Conservation (phyloP, 2,888 invertebrate genomes). For the Athripsodes cinereus region DNA sequence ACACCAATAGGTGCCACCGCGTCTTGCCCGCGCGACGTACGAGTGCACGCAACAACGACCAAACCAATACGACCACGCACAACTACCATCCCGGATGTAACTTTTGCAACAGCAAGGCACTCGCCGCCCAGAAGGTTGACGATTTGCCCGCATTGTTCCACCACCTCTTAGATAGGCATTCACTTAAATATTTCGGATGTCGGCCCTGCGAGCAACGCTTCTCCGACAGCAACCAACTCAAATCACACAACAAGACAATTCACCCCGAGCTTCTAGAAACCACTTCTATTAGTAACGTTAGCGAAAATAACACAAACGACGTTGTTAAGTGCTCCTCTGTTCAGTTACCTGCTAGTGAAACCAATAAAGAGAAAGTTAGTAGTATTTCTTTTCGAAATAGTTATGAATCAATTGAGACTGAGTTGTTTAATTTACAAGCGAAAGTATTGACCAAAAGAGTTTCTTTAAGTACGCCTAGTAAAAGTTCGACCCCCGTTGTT, state of each 20-base stretch:
- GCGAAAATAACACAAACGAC: not conserved
- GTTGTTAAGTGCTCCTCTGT: not conserved
- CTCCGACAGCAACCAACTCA: constrained; percentile 11
- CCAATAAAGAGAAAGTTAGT: not conserved
- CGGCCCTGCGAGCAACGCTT: constrained; percentile 19
- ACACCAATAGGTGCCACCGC: constrained; percentile 41
- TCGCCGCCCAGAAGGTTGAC: constrained; percentile 19
- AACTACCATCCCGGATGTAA: constrained; percentile 26
- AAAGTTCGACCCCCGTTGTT: not conserved
- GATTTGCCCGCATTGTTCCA: constrained; percentile 22
- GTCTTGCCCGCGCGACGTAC: constrained; percentile 36
- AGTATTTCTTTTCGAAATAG: not conserved
- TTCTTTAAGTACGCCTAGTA: constrained; percentile 10
- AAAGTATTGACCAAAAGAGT: constrained; percentile 12
- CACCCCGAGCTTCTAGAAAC: constrained; percentile 4
- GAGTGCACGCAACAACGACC: constrained; percentile 32
- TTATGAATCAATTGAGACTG: not conserved
- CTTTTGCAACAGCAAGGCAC: constrained; percentile 19
- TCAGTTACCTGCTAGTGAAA: constrained; percentile 1
- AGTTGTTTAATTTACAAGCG: not conserved
- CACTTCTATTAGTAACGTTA: not conserved
- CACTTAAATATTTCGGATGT: constrained; percentile 24
- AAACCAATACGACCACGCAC: constrained; percentile 1
- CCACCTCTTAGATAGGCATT: constrained; percentile 23
- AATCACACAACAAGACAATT: constrained; percentile 4